These are phyloP conservation scores for Diploptera punctata DNA, from an alignment of 2,888 invertebrate species.

Conservation along the genomic window DNA sequence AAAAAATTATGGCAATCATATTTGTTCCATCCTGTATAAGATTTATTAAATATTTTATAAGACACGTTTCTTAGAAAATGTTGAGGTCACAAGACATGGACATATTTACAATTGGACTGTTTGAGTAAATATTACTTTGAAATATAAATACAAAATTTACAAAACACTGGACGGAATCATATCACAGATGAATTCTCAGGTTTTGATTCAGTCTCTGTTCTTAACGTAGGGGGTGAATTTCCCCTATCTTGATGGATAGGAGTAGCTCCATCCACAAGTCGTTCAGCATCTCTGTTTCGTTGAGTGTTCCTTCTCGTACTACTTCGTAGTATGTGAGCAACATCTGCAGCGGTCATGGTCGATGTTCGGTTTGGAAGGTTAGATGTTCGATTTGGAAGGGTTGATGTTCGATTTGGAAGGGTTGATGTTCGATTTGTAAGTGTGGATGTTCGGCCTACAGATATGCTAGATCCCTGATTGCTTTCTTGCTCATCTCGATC, in stretches of 20 bases:
- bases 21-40: too few relatives aligned
- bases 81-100: too few relatives aligned
- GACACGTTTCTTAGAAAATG: too few relatives aligned
- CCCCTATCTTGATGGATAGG: neutral
- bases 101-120: too few relatives aligned
- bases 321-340: conserved; percentile 63
- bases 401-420: neutral
- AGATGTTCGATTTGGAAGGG: neutral
- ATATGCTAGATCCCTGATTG: too few relatives aligned
- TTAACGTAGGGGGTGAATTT: neutral
- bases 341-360: conserved; percentile 63
- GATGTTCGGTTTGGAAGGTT: conserved; percentile 46
- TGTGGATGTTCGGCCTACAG: too few relatives aligned
- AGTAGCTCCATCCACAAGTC: conserved; percentile 9
- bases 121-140: too few relatives aligned
- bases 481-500: conserved; percentile 7
- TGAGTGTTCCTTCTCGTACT: conserved; percentile 59
- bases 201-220: neutral
- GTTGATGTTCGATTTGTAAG: too few relatives aligned
- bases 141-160: too few relatives aligned
- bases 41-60: too few relatives aligned
- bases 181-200: conserved; percentile 5
- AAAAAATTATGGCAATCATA: too few relatives aligned
- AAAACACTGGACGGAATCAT: neutral
- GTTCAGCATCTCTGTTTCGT: neutral